Evolutionary conservation across 2,888 invertebrate genomes (phyloP), one percentile per base, ranked within the genome.

Genomic region (Pantelozetes paolii): DNA sequence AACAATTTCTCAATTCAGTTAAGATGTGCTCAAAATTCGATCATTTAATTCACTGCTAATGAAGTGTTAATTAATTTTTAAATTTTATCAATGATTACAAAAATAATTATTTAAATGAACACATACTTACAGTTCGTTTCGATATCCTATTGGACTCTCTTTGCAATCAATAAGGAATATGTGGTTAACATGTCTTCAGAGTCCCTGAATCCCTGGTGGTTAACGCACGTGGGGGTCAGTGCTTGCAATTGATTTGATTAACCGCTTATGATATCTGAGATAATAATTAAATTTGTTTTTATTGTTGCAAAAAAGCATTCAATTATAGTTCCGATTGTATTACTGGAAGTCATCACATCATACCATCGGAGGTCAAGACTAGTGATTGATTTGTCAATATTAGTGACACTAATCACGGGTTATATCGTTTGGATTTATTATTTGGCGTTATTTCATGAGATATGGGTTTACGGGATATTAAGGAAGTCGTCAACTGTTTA

Each of bases 381-480:
- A 11, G 40, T 23, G 11, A 32, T 67, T 1, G 67, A 67, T 3
- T 5, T 67, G 42, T 23, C 40, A 23, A 15, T 67, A 23, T 23
- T 67, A 6, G 3, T 67, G 40, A 40, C 40, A 23, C 6, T 67
- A n/a, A 23, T 42, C 1, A 23, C 36, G 13, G 18, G 40, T 13
- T 67, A 67, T 67, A 13, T 40, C 2, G 23, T n/a, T 11, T 67
- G 67, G 67, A 23, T 67, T 1, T 42, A 26, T 5, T 67, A 67
- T 20, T 20, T 67, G n/a, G 67, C 40, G 15, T 11, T 40, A 32
- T 67, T 40, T 20, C 67, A 40, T 3, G 13, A 20, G 3, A 67
- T 67, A 6, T 67, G 67, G 67, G 67, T 67, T 23, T 67, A 67
- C 23, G 67, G 67, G 2, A 67, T 67, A 40, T 40, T 67, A 8